Base-by-base conservation (phyloP, 2,888 invertebrate genomes). In the Anoncus sp. region DNA sequence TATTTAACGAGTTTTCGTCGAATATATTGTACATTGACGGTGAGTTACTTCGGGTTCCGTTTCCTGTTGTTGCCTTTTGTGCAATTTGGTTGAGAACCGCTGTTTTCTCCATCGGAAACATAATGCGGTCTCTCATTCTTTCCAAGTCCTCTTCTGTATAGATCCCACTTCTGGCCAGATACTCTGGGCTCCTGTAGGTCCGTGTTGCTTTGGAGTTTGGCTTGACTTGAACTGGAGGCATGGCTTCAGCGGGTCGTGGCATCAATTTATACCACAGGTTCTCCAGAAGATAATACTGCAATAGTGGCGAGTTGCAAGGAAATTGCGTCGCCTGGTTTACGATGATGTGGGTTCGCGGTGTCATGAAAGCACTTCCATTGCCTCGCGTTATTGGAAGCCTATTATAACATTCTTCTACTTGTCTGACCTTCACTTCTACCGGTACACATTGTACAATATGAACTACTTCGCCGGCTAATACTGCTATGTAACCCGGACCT, bases 61-160 rank as follows among this genome's bases (percentile, higher is more conserved):
- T 7, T 31, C 31, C 31, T 31, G 31, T 24, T 24, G 62, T 45
- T 27, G 45, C 40, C n/a, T 31, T 31, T 3, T 51, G 38, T 2
- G 73, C 49, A 3, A 66, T n/a, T 0, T 47, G 47, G 3, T 73
- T 51, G 0, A 66, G 12, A 9, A 73, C 43, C 0, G 72, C 72
- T 12, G 38, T 65, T 10, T 47, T 47, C 4, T 73, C 65, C 6
- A 65, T 57, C 0, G 65, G 27, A 27, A 73, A 73, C 65, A 73
- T 73, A 1, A 73, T 65, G 6, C 38, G 53, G 3, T 49, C 47
- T 3, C 65, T 18, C 10, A 73, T 57, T 7, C 35, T 65, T 1
- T 51, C 49, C n/a, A 65, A 18, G 12, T 65, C 65, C 1, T 18
- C 22, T n/a, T 47, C 38, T 0, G 79, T 62, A 27, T 77, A 81